These are phyloP conservation scores for Phalanger gymnotis DNA, from an alignment of 2,797 vertebrate genomes.

Conservation along the genomic window DNA sequence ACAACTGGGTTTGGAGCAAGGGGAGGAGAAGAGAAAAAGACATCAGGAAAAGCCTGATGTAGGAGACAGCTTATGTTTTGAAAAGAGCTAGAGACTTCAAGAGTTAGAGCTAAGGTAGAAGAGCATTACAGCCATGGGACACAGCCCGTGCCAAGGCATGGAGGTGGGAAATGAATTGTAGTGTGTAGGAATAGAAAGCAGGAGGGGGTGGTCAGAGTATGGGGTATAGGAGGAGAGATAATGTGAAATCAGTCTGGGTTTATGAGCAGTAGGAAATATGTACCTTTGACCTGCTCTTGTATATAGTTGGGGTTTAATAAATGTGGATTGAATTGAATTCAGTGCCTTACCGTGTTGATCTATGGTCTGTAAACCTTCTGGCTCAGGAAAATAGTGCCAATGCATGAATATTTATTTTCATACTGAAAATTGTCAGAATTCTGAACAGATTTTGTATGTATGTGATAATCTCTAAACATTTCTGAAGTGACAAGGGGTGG, in stretches of 20 bases:
- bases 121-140: not conserved
- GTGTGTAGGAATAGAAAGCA: not conserved
- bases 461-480: not conserved
- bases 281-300: not conserved
- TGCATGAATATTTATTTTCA: not conserved
- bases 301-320: not conserved
- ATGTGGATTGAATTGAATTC: not conserved
- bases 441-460: not conserved
- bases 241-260: not conserved
- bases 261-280: not conserved
- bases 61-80: not conserved
- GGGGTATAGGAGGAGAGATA: not conserved
- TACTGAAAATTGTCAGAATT: slow-evolving; percentile 30
- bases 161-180: not conserved
- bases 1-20: not conserved
- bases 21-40: not conserved
- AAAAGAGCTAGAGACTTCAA: not conserved
- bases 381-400: slow-evolving; percentile 44
- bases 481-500: not conserved
- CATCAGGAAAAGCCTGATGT: not conserved
- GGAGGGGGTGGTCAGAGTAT: not conserved
- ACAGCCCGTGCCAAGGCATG: not conserved
- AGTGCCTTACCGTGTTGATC: slow-evolving; percentile 16
- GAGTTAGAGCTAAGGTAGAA: not conserved
- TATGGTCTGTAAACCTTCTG: not conserved